Base-by-base conservation (phyloP, 2,888 invertebrate species). In the Panopea generosa region DNA sequence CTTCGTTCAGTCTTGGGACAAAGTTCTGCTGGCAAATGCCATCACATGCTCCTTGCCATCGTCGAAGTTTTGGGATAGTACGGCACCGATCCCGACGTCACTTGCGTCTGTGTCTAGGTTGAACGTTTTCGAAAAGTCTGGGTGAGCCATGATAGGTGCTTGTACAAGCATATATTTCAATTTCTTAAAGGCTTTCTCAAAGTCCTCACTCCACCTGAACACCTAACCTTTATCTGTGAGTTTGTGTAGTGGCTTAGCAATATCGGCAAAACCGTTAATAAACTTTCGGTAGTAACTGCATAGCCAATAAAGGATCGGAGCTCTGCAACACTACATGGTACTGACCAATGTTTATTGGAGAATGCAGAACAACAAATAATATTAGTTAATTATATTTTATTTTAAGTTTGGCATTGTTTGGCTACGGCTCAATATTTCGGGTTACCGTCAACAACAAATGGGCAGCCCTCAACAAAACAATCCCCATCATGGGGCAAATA, bases 21-120 rank as follows among this genome's bases (percentile, higher is more conserved):
- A 43, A 7, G 47, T 67, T 27, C 50, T 43, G 27, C 67, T 67
- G 26, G 60, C 52, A 53, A 40, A 68, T 22, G 52, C 60, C 11
- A 68, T 24, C 2, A 65, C 65, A 0, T 22, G 38, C 29, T 65
- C 65, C 6, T 52, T 16, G 1, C 71, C 71, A 65, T 71, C 53
- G 1, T 43, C n/a, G 1, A 29, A 45, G 26, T 71, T 63, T 14
- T 63, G n/a, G n/a, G n/a, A 72, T n/a, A 72, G 40, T 2, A 66
- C 66, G 1, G 56, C 66, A 49, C 45, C 66, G 9, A 66, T 66
- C 1, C 60, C 65, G 7, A 22, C 14, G 14, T 59, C 24, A 52
- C 71, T 56, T 20, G 70, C 71, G 50, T 65, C 65, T 0, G 71
- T 71, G 27, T 71, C 65, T n/a, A 65, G 26, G 20, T 52, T 57